Evolutionary conservation across 37 sponge, comb jelly and placozoan genomes (phyloP).

Genomic region (Spongia lamella): DNA sequence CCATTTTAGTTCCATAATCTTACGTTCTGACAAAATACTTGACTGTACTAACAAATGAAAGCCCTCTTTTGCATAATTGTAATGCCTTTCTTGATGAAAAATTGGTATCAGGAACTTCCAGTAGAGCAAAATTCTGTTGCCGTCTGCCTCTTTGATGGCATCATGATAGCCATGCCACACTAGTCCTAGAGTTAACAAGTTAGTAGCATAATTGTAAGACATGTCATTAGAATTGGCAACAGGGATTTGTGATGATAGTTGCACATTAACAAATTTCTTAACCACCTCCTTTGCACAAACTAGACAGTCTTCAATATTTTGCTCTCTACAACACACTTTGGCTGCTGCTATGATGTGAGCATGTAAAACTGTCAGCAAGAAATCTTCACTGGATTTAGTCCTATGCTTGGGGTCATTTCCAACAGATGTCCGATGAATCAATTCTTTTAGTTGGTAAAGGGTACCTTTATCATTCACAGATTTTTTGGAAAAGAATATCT

Average conservation of each 20-base stretch:
- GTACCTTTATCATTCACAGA: not conserved
- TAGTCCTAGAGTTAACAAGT: not conserved
- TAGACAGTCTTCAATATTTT: not conserved
- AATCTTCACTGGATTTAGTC: not conserved
- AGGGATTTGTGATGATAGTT: too few relatives aligned
- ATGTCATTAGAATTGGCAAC: not conserved
- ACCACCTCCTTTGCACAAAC: not conserved
- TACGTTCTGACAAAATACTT: not conserved
- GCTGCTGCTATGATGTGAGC: not conserved
- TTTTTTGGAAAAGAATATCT: not conserved
- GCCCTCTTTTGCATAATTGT: slow-evolving; percentile 2
- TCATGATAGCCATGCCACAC: not conserved
- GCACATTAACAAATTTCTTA: not conserved
- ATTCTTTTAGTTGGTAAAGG: not conserved
- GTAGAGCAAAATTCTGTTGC: not conserved
- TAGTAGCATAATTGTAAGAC: too few relatives aligned
- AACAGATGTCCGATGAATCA: not conserved
- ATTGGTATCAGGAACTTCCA: not conserved
- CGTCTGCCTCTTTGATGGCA: not conserved
- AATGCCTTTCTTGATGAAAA: not conserved
- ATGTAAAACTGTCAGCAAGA: not conserved
- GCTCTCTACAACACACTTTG: not conserved
- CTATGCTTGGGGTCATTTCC: not conserved
- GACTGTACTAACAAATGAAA: not conserved
- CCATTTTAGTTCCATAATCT: not conserved